These are phyloP conservation scores for Nebria salina DNA, from an alignment of 2,888 invertebrate genomes.

Conservation along the genomic window DNA sequence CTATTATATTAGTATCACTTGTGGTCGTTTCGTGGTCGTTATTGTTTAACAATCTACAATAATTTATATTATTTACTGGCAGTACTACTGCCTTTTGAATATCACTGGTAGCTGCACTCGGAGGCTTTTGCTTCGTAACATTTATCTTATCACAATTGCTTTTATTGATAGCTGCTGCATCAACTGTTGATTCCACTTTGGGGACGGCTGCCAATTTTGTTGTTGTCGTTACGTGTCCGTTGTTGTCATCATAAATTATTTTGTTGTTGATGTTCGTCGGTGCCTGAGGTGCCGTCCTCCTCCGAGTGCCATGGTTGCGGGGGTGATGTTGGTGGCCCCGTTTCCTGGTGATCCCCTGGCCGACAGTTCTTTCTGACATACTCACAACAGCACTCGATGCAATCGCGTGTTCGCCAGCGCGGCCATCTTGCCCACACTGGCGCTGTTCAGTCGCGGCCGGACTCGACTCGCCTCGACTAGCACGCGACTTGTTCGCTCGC, in stretches of 20 bases:
- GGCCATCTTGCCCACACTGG: constrained; percentile 70
- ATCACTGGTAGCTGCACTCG: constrained; percentile 48
- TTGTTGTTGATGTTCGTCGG: constrained; percentile 55
- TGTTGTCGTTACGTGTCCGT: constrained; percentile 58
- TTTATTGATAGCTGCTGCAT: constrained; percentile 17
- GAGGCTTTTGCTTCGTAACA: constrained; percentile 49
- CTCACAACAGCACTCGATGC: constrained; percentile 50
- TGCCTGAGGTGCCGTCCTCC: constrained; percentile 59
- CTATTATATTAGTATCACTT: constrained; percentile 55
- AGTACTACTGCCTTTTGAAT: constrained; percentile 51
- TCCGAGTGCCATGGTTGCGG: constrained; percentile 65
- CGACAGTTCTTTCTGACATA: constrained; percentile 70
- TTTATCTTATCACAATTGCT: constrained; percentile 9
- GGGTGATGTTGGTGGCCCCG: constrained; percentile 82
- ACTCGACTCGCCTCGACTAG: constrained; percentile 10
- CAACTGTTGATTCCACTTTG: constrained; percentile 10
- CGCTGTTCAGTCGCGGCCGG: constrained; percentile 25
- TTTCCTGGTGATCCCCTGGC: constrained; percentile 71
- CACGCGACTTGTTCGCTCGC: constrained; percentile 20
- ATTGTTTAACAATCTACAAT: constrained; percentile 31
- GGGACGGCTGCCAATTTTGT: constrained; percentile 50
- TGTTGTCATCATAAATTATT: constrained; percentile 54
- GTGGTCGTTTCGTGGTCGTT: constrained; percentile 8
- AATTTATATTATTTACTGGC: constrained; percentile 54
- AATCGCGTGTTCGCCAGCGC: constrained; percentile 64